Evolutionary conservation across 2,888 invertebrate species (phyloP), one percentile per base, ranked within the genome.

Genomic region (Acleris sparsana): DNA sequence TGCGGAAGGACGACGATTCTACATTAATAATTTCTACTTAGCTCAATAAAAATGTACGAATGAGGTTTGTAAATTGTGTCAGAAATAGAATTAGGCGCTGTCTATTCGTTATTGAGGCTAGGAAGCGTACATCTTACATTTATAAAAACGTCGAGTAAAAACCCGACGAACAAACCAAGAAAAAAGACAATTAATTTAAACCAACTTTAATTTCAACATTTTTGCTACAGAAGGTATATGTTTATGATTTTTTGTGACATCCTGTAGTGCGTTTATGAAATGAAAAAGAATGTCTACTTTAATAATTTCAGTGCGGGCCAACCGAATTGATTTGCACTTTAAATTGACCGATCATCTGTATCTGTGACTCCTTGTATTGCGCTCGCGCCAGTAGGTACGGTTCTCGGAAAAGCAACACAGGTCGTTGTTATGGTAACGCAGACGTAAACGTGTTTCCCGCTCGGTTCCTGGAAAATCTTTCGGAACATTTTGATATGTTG

Each of bases 371-470:
- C 51, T 25, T 44, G 53, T 62, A 44, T 49, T 33, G 25, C 20
- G 17, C 22, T 39, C 39, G 51, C 57, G 46, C 52, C 49, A 44
- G 49, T 18, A n/a, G n/a, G n/a, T n/a, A 18, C 18, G 71, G 74
- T 85, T 83, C 84, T 73, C 59, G 74, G 84, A 85, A 85, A 63
- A 63, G 63, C 44, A 75, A 83, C 83, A 82, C 78, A 76, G 80
- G 72, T 74, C 75, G 77, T 83, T 85, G 79, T 83, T 81, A 78
- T 73, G 73, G 72, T 79, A 79, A 76, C 75, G 76, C 68, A 71
- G 48, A 43, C 48, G 55, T 55, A 71, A 75, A 71, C 73, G 70
- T 71, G 71, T 78, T 80, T 82, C 73, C 74, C 75, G 71, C 70
- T 60, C 58, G 72, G 72, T 84, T 85, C 82, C 60, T 22, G 73